A percentile compares a stretch with the other conserved stretches of the same genome.
phyloP scores from a whole-genome alignment of 23 tunicate species.

The Ascidia mentula region DNA sequence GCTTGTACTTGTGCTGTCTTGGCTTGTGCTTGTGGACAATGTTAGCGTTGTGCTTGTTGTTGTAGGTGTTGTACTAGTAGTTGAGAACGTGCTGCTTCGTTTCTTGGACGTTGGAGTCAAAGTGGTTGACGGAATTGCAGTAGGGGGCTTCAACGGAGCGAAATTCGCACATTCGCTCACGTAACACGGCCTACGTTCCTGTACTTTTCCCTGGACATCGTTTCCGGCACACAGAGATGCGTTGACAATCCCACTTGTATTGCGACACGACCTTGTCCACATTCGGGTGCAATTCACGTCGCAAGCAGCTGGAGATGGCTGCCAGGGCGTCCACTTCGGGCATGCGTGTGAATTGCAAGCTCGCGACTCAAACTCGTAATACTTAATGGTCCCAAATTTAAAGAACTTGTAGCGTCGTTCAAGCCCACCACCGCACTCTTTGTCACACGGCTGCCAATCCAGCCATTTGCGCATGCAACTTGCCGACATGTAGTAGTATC shows the following conservation, averaged over 20 bases:
- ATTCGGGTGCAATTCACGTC: slow-evolving; percentile 14
- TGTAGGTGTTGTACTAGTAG: background rate
- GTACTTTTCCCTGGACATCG: background rate
- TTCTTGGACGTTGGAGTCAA: background rate
- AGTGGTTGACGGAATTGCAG: background rate
- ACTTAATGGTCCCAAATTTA: background rate
- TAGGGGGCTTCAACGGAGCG: background rate
- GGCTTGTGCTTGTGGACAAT: background rate
- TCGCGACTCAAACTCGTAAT: background rate
- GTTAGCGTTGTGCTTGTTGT: background rate
- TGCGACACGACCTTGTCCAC: slow-evolving; percentile 22
- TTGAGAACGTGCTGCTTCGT: background rate
- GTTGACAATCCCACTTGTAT: slow-evolving; percentile 8
- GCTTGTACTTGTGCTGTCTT: background rate
- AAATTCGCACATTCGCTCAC: background rate
- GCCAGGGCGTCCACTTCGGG: slow-evolving; percentile 42
- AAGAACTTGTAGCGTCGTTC: slow-evolving; percentile 1
- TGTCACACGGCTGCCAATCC: slow-evolving; percentile 31
- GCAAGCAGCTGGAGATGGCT: slow-evolving; percentile 2
- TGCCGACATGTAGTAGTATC: slow-evolving; percentile 20
- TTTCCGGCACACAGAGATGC: background rate
- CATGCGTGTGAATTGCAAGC: slow-evolving; percentile 44
- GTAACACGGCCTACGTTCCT: slow-evolving; percentile 9
- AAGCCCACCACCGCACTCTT: slow-evolving; percentile 32
- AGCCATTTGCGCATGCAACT: slow-evolving; percentile 37